These are phyloP conservation scores for Nannobrachium achirus DNA, from an alignment of 2,113 vertebrate genomes.

Conservation along the genomic window DNA sequence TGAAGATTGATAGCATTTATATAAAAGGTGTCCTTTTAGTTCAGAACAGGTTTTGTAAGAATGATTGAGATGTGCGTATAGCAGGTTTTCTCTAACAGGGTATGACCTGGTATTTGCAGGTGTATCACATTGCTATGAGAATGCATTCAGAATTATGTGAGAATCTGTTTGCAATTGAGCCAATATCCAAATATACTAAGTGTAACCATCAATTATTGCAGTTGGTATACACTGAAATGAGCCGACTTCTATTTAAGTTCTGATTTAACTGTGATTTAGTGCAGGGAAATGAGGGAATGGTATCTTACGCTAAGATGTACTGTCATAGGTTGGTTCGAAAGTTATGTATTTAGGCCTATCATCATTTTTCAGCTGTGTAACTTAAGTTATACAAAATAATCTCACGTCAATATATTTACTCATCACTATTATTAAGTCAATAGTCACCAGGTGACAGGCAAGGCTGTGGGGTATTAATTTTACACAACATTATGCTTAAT, in stretches of 20 bases:
- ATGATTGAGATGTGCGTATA: background rate
- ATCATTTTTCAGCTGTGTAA: constrained; percentile 46
- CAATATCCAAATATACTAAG: constrained; percentile 13
- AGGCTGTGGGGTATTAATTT: constrained; percentile 46
- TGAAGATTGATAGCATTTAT: constrained; percentile 3
- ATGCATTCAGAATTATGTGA: constrained; percentile 12
- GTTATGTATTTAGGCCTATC: too few species aligned
- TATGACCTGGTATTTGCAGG: background rate
- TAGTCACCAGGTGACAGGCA: constrained; percentile 33
- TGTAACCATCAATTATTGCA: constrained; percentile 17
- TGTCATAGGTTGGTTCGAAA: constrained; percentile 10
- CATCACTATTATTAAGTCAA: constrained; percentile 37
- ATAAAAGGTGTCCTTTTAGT: constrained; percentile 9
- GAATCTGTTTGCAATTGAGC: constrained; percentile 24
- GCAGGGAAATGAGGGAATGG: constrained; percentile 20
- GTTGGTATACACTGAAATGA: constrained; percentile 23
- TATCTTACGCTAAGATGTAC: constrained; percentile 6
- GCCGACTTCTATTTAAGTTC: constrained; percentile 17
- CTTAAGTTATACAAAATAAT: constrained; percentile 59
- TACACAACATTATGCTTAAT: constrained; percentile 46
- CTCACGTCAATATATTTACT: constrained; percentile 43
- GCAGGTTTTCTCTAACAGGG: background rate
- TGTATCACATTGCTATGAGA: background rate
- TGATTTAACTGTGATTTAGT: constrained; percentile 23
- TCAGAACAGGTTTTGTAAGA: constrained; percentile 23